Evolutionary conservation across 37 sponge, comb jelly and placozoan genomes (phyloP), one percentile per base, ranked within the genome.

Genomic region (Mnemiopsis leidyi): DNA sequence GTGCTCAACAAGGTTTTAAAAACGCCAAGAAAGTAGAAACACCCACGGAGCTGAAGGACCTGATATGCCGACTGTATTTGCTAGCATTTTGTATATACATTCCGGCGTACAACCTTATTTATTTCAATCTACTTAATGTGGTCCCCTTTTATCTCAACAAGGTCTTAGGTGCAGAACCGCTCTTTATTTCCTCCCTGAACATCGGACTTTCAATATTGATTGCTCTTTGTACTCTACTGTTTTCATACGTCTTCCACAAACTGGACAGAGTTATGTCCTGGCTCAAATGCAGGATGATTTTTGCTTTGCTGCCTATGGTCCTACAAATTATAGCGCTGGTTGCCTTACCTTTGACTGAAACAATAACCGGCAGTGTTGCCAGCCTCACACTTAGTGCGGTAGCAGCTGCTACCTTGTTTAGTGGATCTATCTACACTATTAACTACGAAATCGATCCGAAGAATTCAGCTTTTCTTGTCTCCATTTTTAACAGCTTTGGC

Each of bases 391-490:
- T 85, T 20, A 39, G 32, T 32, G 30, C 90, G 7, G 26, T 85
- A 23, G 48, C 90, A 32, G 23, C 36, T 3, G 13, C 61, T 13
- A 85, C 61, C 25, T 36, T 39, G 0, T 85, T 85, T 37, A 39
- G 48, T 25, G 90, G 90, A 0, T n/a, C 29, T 1, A 28, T 85
- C 1, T 18, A 25, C 24, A 28, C 35, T 5, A 2, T 33, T 3
- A 85, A 85, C 48, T 38, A 40, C 36, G 90, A 85, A 39, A 1
- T 85, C 0, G 90, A 85, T 38, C 90, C 90, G 13, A 25, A 40
- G 2, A 85, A 85, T 39, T 35, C 90, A n/a, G 25, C 90, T 32
- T n/a, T 85, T 5, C 0, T 39, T 3, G 1, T 18, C 23, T 38
- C 90, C 0, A 40, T 85, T 0, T 85, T 38, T 61, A 85, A 40